Conservation (phyloP, 2,888 invertebrate species). For the Xylophagus ater region DNA sequence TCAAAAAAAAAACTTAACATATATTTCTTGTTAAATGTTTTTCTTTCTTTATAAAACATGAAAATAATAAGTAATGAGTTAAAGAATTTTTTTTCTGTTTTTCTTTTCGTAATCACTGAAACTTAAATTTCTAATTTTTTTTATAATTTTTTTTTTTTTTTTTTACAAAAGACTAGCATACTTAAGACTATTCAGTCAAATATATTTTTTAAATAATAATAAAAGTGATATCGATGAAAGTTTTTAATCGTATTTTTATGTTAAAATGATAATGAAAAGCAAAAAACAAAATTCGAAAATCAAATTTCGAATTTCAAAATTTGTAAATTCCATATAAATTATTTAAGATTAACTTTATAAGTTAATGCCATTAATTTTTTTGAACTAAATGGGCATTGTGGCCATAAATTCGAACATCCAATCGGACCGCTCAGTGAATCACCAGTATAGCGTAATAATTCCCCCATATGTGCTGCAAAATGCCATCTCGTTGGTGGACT, state of each 20-base stretch:
- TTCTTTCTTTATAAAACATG: too few relatives aligned
- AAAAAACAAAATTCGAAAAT: too few relatives aligned
- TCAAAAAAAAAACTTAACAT: too few relatives aligned
- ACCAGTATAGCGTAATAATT: slow-evolving; percentile 34
- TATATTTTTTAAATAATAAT: slow-evolving; percentile 10
- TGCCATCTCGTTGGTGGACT: slow-evolving; percentile 39
- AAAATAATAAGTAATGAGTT: too few relatives aligned
- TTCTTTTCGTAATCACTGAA: background rate
- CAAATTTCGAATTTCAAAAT: too few relatives aligned
- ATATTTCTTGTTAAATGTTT: too few relatives aligned
- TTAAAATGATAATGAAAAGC: too few relatives aligned
- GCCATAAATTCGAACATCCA: slow-evolving; percentile 39
- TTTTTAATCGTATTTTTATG: too few relatives aligned
- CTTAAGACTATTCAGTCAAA: slow-evolving; percentile 19
- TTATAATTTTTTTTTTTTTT: slow-evolving; percentile 5
- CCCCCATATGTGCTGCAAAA: slow-evolving; percentile 40
- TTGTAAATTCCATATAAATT: too few relatives aligned
- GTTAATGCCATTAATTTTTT: slow-evolving; percentile 37
- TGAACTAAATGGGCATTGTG: slow-evolving; percentile 39
- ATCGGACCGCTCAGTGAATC: slow-evolving; percentile 35
- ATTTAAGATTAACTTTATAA: slow-evolving; percentile 30
- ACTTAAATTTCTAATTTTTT: slow-evolving; percentile 5
- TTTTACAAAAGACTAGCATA: slow-evolving; percentile 16
- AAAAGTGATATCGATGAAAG: too few relatives aligned
- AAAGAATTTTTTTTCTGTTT: background rate